Evolutionary conservation across 2,888 invertebrate genomes (phyloP).

Genomic region (Scaptomyza polygonia): DNA sequence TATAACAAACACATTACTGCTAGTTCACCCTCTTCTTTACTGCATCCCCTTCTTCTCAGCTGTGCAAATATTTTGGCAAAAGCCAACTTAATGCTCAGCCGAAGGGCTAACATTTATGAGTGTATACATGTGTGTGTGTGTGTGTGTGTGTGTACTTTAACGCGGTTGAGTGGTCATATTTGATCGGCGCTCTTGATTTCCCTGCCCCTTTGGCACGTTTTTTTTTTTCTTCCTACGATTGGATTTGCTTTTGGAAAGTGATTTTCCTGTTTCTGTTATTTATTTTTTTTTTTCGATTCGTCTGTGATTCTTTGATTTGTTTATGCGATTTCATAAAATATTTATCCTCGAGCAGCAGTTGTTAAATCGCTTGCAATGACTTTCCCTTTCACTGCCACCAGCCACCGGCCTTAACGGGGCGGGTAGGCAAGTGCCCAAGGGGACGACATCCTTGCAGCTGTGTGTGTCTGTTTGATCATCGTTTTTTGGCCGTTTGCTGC

Average conservation of each 20-base stretch:
- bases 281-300: conserved; percentile 6
- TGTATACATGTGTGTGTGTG: conserved; percentile 11
- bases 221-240: no score
- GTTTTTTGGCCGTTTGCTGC: conserved; percentile 22
- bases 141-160: conserved; percentile 53
- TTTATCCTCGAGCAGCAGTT: conserved; percentile 80
- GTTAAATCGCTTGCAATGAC: conserved; percentile 82
- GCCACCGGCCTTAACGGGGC: background rate
- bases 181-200: conserved; percentile 70
- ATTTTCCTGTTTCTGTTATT: conserved; percentile 41
- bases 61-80: conserved; percentile 74
- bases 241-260: conserved; percentile 60
- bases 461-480: conserved; percentile 65
- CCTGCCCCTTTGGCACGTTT: conserved; percentile 11
- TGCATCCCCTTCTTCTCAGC: conserved; percentile 21
- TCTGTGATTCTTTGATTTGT: conserved; percentile 80
- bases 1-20: conserved; percentile 76
- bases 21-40: conserved; percentile 17
- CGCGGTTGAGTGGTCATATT: conserved; percentile 80
- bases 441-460: conserved; percentile 44
- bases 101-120: conserved; percentile 67
- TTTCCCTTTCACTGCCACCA: conserved; percentile 70
- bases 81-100: conserved; percentile 58
- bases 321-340: conserved; percentile 81
- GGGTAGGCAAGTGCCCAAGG: conserved; percentile 2